phyloP scores from a whole-genome alignment of 2,797 vertebrate species.

The Pagetopsis macropterus region DNA sequence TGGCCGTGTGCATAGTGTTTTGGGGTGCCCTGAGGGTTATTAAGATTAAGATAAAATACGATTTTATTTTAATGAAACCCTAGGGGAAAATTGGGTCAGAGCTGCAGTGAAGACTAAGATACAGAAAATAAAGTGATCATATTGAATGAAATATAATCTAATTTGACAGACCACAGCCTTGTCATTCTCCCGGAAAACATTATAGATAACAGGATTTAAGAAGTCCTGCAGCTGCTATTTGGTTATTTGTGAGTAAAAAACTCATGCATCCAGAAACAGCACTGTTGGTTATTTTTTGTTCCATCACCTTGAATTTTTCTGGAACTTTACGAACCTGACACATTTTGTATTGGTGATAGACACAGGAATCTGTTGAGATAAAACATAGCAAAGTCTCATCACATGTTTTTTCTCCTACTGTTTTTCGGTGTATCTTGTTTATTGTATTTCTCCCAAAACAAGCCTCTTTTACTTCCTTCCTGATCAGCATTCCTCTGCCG shows the following conservation, averaged over 20 bases:
- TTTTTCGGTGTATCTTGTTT: neutral
- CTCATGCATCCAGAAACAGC: neutral
- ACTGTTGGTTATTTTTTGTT: neutral
- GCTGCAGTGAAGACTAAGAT: slow-evolving; percentile 9
- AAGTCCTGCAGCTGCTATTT: slow-evolving; percentile 12
- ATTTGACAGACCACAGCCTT: slow-evolving; percentile 32
- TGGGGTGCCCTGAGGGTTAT: slow-evolving; percentile 32
- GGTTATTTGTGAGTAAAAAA: slow-evolving; percentile 20
- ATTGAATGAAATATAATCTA: slow-evolving; percentile 52
- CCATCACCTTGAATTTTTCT: neutral
- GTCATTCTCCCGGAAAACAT: slow-evolving; percentile 35
- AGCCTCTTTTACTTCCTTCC: neutral
- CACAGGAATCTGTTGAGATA: neutral
- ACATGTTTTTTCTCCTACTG: neutral
- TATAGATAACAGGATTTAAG: neutral
- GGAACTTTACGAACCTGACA: neutral
- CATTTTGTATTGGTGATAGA: neutral
- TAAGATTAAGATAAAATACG: slow-evolving; percentile 57
- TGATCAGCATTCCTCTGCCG: neutral
- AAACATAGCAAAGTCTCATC: neutral
- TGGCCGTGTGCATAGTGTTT: slow-evolving; percentile 23
- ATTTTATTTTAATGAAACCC: slow-evolving; percentile 58
- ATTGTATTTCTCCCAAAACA: neutral
- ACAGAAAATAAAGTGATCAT: slow-evolving; percentile 56
- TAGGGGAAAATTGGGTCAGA: slow-evolving; percentile 46